A percentile compares a stretch with the other conserved stretches of the same genome.
Evolutionary conservation across 2,113 vertebrate species (phyloP).

Genomic region (Eulacestoma nigropectus): DNA sequence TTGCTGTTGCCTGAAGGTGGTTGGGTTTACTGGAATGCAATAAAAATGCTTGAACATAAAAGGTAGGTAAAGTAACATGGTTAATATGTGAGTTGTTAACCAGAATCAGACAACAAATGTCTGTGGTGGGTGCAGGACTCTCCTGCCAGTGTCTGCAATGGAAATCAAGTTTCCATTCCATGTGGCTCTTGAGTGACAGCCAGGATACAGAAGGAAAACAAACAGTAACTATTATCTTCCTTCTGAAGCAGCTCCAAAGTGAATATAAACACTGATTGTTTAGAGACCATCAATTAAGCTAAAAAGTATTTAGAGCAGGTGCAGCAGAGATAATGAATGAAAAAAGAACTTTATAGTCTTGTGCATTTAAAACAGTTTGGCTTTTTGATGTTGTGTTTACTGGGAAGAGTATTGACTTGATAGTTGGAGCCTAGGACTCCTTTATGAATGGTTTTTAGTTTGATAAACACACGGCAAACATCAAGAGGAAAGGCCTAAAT

Average conservation of each 20-base stretch:
- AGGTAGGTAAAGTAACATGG: not conserved
- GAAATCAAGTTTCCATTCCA: not conserved
- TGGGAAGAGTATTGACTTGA: not conserved
- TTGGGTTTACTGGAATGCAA: not conserved
- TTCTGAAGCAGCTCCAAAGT: slow-evolving; percentile 16
- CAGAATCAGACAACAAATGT: not conserved
- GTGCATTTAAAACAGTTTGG: not conserved
- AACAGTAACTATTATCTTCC: slow-evolving; percentile 19
- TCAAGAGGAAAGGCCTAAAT: not conserved
- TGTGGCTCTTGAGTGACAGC: not conserved
- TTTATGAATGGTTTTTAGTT: not conserved
- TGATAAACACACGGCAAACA: not conserved
- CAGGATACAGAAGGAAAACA: not conserved
- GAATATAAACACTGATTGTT: slow-evolving; percentile 30
- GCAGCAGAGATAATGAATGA: slow-evolving; percentile 17
- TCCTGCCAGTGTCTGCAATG: not conserved
- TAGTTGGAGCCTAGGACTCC: not conserved
- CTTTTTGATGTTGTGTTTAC: slow-evolving; percentile 15
- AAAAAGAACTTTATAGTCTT: slow-evolving; percentile 7
- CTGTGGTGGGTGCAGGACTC: not conserved
- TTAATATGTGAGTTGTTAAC: slow-evolving; percentile 20
- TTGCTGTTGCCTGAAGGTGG: not conserved
- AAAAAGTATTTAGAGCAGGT: slow-evolving; percentile 25
- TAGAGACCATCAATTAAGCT: slow-evolving; percentile 17
- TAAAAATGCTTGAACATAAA: not conserved